Percentiles rank a stretch among this genome's conserved stretches.
Conservation (phyloP, 2,797 vertebrate genomes). For the Caiman crocodilus region DNA sequence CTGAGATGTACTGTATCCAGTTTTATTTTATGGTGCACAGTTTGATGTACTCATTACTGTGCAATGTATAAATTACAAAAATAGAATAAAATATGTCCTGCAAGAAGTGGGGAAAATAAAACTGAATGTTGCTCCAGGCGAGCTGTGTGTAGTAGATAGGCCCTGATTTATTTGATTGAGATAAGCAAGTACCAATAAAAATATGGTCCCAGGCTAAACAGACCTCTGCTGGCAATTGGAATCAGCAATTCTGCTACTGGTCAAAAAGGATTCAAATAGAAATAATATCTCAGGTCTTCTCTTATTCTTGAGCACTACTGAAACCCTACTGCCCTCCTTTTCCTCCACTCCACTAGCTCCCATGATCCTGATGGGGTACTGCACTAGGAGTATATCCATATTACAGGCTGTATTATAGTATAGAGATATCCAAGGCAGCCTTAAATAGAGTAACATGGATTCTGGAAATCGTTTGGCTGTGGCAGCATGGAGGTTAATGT, state of each 20-base stretch:
- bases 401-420: too few relatives aligned
- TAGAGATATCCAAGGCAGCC: too few relatives aligned
- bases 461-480: too few relatives aligned
- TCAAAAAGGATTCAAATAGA: neutral
- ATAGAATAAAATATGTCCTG: constrained; percentile 40
- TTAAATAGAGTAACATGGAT: too few relatives aligned
- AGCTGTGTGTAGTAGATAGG: constrained; percentile 9
- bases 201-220: neutral
- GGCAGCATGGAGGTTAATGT: too few relatives aligned
- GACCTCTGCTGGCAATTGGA: neutral
- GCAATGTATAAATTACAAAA: constrained; percentile 39
- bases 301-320: neutral
- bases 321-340: neutral
- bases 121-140: constrained; percentile 43
- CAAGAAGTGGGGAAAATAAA: constrained; percentile 59
- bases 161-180: constrained; percentile 42
- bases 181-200: constrained; percentile 35
- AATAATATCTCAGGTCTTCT: neutral
- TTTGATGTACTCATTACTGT: constrained; percentile 32
- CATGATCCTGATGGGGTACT: neutral
- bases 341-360: neutral
- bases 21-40: constrained; percentile 29
- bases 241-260: neutral
- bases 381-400: too few relatives aligned
- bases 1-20: neutral